Conservation (phyloP, 2,113 vertebrate species). For the Tetraodon nigroviridis region DNA sequence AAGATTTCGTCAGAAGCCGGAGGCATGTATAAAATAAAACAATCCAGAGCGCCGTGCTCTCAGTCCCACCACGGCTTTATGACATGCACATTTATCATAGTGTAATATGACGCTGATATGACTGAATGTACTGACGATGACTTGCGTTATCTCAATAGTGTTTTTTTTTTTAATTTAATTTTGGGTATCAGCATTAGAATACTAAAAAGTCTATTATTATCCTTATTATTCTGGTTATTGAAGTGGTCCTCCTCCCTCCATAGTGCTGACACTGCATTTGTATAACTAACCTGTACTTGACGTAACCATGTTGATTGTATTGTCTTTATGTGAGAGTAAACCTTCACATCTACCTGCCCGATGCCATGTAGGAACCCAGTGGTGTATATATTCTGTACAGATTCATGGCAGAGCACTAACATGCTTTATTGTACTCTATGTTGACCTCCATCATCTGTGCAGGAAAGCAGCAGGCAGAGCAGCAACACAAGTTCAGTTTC, state of each 20-base stretch:
- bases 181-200: slow-evolving; percentile 55
- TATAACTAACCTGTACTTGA: slow-evolving; percentile 89
- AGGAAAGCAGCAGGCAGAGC: slow-evolving; percentile 28
- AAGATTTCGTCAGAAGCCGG: slow-evolving; percentile 20
- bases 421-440: slow-evolving; percentile 76
- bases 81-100: slow-evolving; percentile 83
- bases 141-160: slow-evolving; percentile 70
- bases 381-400: slow-evolving; percentile 96
- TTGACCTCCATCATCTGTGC: slow-evolving; percentile 69
- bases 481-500: background rate
- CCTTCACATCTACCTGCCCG: slow-evolving; percentile 81
- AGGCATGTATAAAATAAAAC: slow-evolving; percentile 5
- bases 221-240: slow-evolving; percentile 59
- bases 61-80: slow-evolving; percentile 58
- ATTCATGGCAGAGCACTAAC: slow-evolving; percentile 82
- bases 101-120: slow-evolving; percentile 80
- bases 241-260: slow-evolving; percentile 79
- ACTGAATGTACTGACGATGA: slow-evolving; percentile 89
- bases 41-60: slow-evolving; percentile 12
- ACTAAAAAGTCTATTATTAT: slow-evolving; percentile 75
- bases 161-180: slow-evolving; percentile 29
- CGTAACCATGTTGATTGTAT: slow-evolving; percentile 96
- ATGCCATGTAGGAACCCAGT: slow-evolving; percentile 86
- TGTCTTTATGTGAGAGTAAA: slow-evolving; percentile 88
- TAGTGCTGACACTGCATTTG: slow-evolving; percentile 74